These are phyloP conservation scores for Augiades crinisus DNA, from an alignment of 2,888 invertebrate genomes.

Conservation along the genomic window DNA sequence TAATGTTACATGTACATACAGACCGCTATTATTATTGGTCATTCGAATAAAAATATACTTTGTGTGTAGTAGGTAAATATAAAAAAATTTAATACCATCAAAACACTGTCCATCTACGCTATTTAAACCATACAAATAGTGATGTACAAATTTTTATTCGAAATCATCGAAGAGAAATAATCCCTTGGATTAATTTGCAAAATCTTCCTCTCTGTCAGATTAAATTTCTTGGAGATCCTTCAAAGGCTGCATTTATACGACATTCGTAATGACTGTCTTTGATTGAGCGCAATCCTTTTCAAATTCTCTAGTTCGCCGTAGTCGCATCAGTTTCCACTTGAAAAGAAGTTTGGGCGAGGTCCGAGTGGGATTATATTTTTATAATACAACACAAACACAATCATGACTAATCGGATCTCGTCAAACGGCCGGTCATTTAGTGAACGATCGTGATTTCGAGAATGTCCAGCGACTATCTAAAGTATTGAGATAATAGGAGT, in stretches of 20 bases:
- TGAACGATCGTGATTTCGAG: conserved; percentile 64
- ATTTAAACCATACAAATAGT: conserved; percentile 6
- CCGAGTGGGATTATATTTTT: conserved; percentile 70
- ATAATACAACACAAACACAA: conserved; percentile 72
- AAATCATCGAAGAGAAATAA: conserved; percentile 61
- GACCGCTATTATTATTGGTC: too few species aligned
- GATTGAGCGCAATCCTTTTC: conserved; percentile 68
- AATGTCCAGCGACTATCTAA: conserved; percentile 78
- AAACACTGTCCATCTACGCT: conserved; percentile 1
- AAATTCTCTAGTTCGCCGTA: conserved; percentile 42
- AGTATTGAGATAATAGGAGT: conserved; percentile 79
- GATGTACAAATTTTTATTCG: conserved; percentile 34
- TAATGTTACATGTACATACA: too few species aligned
- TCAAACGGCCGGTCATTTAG: conserved; percentile 77
- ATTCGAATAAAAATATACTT: too few species aligned
- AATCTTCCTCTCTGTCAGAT: conserved; percentile 54
- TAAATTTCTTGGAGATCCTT: conserved; percentile 65
- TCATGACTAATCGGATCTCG: conserved; percentile 78
- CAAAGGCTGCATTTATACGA: conserved; percentile 52
- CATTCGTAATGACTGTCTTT: conserved; percentile 60
- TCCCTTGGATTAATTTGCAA: conserved; percentile 57
- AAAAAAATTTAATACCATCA: not conserved
- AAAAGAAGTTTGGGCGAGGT: conserved; percentile 46
- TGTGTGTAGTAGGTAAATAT: not conserved
- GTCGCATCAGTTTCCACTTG: conserved; percentile 42